These are phyloP conservation scores for Tetramorium bicarinatum DNA, from an alignment of 2,888 invertebrate species.

Conservation along the genomic window DNA sequence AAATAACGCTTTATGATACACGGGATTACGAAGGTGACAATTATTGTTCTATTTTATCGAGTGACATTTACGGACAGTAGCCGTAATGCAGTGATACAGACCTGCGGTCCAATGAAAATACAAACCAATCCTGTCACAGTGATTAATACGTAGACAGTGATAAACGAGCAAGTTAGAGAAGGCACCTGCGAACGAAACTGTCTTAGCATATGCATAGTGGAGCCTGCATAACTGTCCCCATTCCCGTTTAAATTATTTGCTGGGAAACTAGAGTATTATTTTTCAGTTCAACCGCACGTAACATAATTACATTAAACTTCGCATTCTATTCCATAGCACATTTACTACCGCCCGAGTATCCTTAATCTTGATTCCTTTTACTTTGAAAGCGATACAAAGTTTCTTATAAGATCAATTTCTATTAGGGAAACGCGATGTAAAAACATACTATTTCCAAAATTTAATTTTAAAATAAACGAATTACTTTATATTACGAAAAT, in stretches of 20 bases:
- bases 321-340: neutral
- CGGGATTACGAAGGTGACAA: constrained; percentile 6
- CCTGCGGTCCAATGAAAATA: constrained; percentile 35
- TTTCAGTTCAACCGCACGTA: constrained; percentile 11
- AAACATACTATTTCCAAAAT: constrained; percentile 1
- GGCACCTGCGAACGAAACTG: constrained; percentile 43
- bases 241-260: constrained; percentile 58
- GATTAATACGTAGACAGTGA: constrained; percentile 51
- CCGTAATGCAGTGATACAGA: constrained; percentile 12
- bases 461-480: neutral
- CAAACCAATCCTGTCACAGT: constrained; percentile 43
- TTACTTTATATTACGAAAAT: neutral
- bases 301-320: constrained; percentile 6
- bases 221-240: constrained; percentile 63
- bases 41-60: constrained; percentile 39
- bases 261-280: constrained; percentile 36
- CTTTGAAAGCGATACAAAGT: neutral
- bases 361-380: neutral
- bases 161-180: constrained; percentile 44
- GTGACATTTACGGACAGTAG: constrained; percentile 21
- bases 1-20: constrained; percentile 25
- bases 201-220: constrained; percentile 43
- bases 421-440: neutral
- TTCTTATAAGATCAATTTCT: neutral
- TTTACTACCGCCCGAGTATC: neutral